A percentile compares a stretch with the other conserved stretches of the same genome.
These are phyloP conservation scores for Scaptomyza graminum DNA, from an alignment of 1,140 invertebrate genomes.

Conservation along the genomic window DNA sequence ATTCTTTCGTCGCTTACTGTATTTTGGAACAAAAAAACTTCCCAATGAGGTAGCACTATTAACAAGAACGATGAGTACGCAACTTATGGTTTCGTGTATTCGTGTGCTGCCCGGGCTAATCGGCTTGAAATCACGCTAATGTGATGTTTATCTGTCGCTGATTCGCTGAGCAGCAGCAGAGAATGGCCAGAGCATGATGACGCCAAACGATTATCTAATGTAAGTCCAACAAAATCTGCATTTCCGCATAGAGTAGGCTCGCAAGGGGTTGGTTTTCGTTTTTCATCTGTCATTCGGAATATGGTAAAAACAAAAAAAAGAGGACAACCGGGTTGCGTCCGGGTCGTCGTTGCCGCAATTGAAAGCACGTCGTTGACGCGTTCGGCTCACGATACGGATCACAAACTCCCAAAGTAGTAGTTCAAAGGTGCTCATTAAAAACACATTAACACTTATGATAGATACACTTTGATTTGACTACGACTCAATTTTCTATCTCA, in stretches of 20 bases:
- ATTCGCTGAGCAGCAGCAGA: slow-evolving; percentile 15
- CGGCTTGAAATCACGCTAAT: slow-evolving; percentile 70
- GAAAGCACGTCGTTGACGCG: slow-evolving; percentile 32
- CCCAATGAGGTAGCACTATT: slow-evolving; percentile 39
- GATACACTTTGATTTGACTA: not conserved
- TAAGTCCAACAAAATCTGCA: slow-evolving; percentile 52
- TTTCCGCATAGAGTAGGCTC: slow-evolving; percentile 26
- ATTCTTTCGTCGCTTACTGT: too few species aligned
- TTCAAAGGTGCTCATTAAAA: slow-evolving; percentile 53
- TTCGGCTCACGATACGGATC: slow-evolving; percentile 39
- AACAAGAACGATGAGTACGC: slow-evolving; percentile 43
- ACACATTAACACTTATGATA: slow-evolving; percentile 50
- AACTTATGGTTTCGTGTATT: slow-evolving; percentile 35
- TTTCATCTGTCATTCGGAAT: not conserved
- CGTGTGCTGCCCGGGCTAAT: slow-evolving; percentile 52
- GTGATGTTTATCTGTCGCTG: slow-evolving; percentile 65
- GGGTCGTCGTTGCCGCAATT: slow-evolving; percentile 22
- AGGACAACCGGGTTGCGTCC: slow-evolving; percentile 10
- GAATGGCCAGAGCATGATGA: slow-evolving; percentile 29
- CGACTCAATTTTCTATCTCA: not conserved
- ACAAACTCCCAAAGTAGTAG: slow-evolving; percentile 36
- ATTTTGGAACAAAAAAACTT: not conserved
- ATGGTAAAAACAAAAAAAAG: slow-evolving; percentile 6
- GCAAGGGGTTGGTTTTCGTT: slow-evolving; percentile 34
- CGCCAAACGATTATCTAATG: slow-evolving; percentile 30